Evolutionary conservation across 2,797 vertebrate genomes (phyloP), one percentile per base, ranked within the genome.

Genomic region (Rousettus madagascariensis): DNA sequence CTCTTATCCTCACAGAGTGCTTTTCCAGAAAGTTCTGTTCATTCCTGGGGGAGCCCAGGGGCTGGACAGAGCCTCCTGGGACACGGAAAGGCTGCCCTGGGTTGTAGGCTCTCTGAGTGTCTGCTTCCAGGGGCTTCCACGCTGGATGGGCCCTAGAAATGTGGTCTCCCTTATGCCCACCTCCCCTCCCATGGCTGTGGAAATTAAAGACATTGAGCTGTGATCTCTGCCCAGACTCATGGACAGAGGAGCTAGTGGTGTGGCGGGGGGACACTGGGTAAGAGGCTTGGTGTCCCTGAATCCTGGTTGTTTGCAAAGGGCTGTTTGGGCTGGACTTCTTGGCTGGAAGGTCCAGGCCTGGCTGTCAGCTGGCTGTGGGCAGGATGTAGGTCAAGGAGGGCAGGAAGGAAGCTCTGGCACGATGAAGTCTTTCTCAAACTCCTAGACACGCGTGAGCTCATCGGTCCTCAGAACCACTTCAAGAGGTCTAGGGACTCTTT

Each of bases 221-320:
- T 17, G 71, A 86, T 5, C 55, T 22, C 17, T 59, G 11, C 24
- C 5, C 3, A 46, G 53, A n/a, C 66, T 30, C 2, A 7, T 0
- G 7, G 57, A n/a, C 20, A 8, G 51, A 57, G 57, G 55, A 36
- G 15, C 53, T n/a, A 28, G 5, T 8, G 6, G 26, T 17, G 19
- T 8, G 1, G 22, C 26, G 24, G 5, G 8, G 8, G 12, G 13
- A 26, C 2, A 7, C 24, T 12, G 6, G 13, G 2, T 0, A 16
- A n/a, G 41, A 53, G 68, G 16, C 36, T 46, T 10, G 4, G 51
- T 19, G 33, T 15, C 61, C 53, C 24, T 0, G 1, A 30, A 51
- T 61, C 30, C 41, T 24, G 24, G 9, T 53, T 24, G 6, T 68
- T 59, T 79, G 43, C 19, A 19, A 28, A 43, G 19, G 17, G 26